Evolutionary conservation across 2,888 invertebrate genomes (phyloP), one percentile per base, ranked within the genome.

Genomic region (Capitulum mitella): DNA sequence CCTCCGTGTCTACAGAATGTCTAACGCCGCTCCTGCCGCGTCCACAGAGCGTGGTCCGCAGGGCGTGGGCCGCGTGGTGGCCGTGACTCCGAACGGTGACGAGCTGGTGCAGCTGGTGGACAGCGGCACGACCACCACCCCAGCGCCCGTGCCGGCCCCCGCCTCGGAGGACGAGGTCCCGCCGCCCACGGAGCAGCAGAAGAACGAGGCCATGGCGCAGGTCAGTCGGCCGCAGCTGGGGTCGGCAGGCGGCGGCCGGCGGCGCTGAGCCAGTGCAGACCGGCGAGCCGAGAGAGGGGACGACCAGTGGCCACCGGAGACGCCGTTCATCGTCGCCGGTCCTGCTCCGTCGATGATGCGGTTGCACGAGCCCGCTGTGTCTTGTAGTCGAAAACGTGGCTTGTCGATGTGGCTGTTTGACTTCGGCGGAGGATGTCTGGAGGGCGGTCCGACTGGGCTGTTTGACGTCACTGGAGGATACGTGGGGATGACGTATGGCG

Each of bases 1-100:
- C n/a, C n/a, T n/a, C n/a, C n/a, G n/a, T n/a, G n/a, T n/a, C n/a
- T n/a, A n/a, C n/a, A n/a, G n/a, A n/a, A n/a, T 86, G n/a, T 82
- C 83, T 14, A 84, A 84, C 77, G 46, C 43, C 29, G 29, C n/a
- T 14, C 40, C 40, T 19, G 14, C 14, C 14, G 22, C 43, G 29
- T 8, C 29, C 29, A 10, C 54, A 54, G 54, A 54, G 54, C n/a
- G 22, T 3, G n/a, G 32, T 14, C n/a, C n/a, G n/a, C n/a, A n/a
- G 3, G 61, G 61, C 29, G 61, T 32, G 32, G 61, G 61, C 16
- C 61, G 10, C 32, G 64, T 64, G 64, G 19, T 64, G 64, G 34
- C 64, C 16, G 64, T 32, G 16, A 19, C 14, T 2, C 64, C 32
- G 16, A 34, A 34, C 32, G 64, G 34, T 14, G 64, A 64, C 16